Percentiles rank a stretch among this genome's conserved stretches.
These are phyloP conservation scores for Leptopilina myrica DNA, from an alignment of 2,888 invertebrate genomes.

Conservation along the genomic window DNA sequence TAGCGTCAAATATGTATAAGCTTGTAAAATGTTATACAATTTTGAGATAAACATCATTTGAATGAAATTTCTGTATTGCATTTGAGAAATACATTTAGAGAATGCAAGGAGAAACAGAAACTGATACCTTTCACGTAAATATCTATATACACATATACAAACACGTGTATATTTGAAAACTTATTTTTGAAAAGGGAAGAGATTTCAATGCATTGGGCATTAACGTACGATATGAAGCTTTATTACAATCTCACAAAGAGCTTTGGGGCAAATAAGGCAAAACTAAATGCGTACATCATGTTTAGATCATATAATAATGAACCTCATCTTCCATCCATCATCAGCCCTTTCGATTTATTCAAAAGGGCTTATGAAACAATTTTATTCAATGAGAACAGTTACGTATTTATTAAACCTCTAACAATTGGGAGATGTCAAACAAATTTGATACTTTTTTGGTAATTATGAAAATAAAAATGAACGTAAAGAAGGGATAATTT, in stretches of 20 bases:
- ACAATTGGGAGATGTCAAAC: no score
- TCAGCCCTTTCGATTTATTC: slow-evolving; percentile 28
- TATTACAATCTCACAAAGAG: slow-evolving; percentile 71
- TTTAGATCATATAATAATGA: slow-evolving; percentile 52
- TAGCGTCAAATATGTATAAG: neutral
- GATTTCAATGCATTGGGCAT: slow-evolving; percentile 55
- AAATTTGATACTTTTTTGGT: no score
- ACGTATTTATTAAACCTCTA: neutral
- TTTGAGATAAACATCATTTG: slow-evolving; percentile 1
- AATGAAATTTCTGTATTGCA: neutral
- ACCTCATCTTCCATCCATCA: slow-evolving; percentile 17
- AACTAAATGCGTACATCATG: slow-evolving; percentile 46
- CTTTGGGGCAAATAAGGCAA: slow-evolving; percentile 21
- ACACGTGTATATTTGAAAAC: neutral
- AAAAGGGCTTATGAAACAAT: slow-evolving; percentile 43
- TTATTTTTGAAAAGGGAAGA: slow-evolving; percentile 38
- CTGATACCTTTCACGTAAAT: neutral
- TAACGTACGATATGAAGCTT: slow-evolving; percentile 58
- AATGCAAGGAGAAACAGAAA: neutral
- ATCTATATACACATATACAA: no score
- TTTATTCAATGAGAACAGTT: slow-evolving; percentile 37
- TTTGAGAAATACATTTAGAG: neutral
- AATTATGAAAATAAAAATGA: no score
- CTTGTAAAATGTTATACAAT: neutral
- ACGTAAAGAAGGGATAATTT: no score